Conservation (phyloP, 1,140 invertebrate genomes). For the Hyposmocoma kahamanoa region DNA sequence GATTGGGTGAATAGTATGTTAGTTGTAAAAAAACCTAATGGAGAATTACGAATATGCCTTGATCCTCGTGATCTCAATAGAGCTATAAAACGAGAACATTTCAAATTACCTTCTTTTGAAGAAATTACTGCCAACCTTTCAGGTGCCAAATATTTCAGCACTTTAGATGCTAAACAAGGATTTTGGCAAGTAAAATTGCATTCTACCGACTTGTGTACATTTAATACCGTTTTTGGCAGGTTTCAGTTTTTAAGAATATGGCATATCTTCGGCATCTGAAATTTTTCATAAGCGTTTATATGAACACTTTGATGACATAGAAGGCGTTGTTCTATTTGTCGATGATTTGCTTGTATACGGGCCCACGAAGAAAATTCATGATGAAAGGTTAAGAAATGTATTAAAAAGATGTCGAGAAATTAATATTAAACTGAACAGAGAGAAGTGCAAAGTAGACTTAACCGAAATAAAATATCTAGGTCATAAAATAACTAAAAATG, state of each 20-base stretch:
- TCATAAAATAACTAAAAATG: conserved; percentile 2
- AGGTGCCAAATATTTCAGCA: conserved; percentile 2
- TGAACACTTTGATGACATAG: conserved; percentile 4
- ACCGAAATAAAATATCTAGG: conserved; percentile 12
- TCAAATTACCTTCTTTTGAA: conserved; percentile 3
- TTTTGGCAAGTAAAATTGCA: conserved; percentile 21
- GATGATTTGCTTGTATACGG: background rate
- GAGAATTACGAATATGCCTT: conserved; percentile 2
- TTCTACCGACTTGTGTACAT: background rate
- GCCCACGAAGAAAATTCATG: conserved; percentile 3
- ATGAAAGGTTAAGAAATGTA: background rate
- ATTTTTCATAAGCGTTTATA: conserved; percentile 1
- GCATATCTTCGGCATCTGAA: conserved; percentile 3
- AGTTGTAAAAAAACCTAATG: conserved; percentile 58
- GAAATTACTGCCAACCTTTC: conserved; percentile 1
- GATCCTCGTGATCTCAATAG: conserved; percentile 6
- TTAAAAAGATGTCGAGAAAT: conserved; percentile 1
- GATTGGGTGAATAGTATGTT: conserved; percentile 65
- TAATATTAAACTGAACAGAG: conserved; percentile 12
- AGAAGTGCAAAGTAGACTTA: conserved; percentile 16
- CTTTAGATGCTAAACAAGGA: conserved; percentile 34
- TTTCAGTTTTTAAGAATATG: conserved; percentile 2
- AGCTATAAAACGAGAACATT: conserved; percentile 4
- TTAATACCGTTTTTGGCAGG: conserved; percentile 1
- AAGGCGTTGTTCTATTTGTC: conserved; percentile 9